Conservation (phyloP, 2,113 vertebrate genomes). For the Grantiella picta region DNA sequence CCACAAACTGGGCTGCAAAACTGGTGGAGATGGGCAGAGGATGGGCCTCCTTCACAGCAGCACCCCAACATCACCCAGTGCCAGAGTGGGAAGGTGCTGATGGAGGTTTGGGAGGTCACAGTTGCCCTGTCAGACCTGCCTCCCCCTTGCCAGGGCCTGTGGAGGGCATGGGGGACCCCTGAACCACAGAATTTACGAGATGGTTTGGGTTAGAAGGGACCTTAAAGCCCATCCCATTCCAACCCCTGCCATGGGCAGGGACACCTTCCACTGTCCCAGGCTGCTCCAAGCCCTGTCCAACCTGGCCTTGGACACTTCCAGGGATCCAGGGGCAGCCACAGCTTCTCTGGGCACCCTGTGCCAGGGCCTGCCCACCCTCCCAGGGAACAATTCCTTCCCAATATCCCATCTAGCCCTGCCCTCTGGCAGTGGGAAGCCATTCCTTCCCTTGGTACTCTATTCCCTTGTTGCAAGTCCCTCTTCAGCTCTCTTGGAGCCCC, state of each 20-base stretch:
- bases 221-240: not conserved
- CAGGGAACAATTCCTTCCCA: fast-evolving
- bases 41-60: not conserved
- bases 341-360: not conserved
- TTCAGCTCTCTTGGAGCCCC: not conserved
- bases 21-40: not conserved
- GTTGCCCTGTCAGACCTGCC: not conserved
- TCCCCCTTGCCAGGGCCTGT: not conserved
- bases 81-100: not conserved
- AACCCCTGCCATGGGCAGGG: not conserved
- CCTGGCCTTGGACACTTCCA: not conserved
- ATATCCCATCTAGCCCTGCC: fast-evolving
- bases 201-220: not conserved
- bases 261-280: fast-evolving
- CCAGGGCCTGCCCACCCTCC: fast-evolving
- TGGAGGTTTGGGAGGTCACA: not conserved
- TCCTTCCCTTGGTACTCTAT: fast-evolving
- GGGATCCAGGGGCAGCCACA: not conserved
- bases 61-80: not conserved
- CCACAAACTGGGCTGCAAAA: not conserved
- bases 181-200: not conserved
- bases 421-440: not conserved
- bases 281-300: fast-evolving
- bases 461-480: not conserved
- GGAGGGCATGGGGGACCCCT: not conserved